Evolutionary conservation across 2,888 invertebrate genomes (phyloP).

Genomic region (Onthophagus sagittarius): DNA sequence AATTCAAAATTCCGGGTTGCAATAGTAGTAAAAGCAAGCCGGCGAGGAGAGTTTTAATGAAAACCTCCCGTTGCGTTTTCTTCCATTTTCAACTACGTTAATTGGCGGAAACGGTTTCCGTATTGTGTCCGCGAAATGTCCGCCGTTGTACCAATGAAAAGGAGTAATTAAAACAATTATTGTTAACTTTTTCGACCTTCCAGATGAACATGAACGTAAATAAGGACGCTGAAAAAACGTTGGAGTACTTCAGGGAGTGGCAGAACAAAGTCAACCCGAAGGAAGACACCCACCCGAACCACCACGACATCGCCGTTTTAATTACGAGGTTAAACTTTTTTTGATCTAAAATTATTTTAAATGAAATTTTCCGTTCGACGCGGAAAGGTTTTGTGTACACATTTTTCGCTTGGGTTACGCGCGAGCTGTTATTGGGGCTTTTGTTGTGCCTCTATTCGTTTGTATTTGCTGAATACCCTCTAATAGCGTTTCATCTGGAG

Average conservation of each 20-base stretch:
- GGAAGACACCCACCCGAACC: constrained; percentile 54
- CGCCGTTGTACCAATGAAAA: not conserved
- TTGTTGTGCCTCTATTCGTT: not conserved
- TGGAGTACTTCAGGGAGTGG: constrained; percentile 56
- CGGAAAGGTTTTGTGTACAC: not conserved
- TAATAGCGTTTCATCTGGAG: constrained; percentile 7
- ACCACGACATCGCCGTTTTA: constrained; percentile 57
- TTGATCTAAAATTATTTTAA: not conserved
- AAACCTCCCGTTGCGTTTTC: not conserved
- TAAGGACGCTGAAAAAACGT: constrained; percentile 51
- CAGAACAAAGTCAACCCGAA: constrained; percentile 53
- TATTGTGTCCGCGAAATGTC: not conserved
- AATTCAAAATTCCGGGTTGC: constrained; percentile 2
- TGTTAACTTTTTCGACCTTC: constrained; percentile 17
- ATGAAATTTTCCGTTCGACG: not conserved
- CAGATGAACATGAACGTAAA: constrained; percentile 45
- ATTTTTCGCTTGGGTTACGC: not conserved
- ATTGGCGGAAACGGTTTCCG: not conserved
- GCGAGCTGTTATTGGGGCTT: not conserved
- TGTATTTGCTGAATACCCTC: constrained; percentile 5
- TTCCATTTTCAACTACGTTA: not conserved
- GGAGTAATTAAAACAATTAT: constrained; percentile 1
- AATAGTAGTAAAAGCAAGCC: not conserved
- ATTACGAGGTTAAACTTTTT: constrained; percentile 49
- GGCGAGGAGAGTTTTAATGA: not conserved